A percentile compares a stretch with the other conserved stretches of the same genome.
These are phyloP conservation scores for Ptychadena robeensis DNA, from an alignment of 2,797 vertebrate genomes.

Conservation along the genomic window DNA sequence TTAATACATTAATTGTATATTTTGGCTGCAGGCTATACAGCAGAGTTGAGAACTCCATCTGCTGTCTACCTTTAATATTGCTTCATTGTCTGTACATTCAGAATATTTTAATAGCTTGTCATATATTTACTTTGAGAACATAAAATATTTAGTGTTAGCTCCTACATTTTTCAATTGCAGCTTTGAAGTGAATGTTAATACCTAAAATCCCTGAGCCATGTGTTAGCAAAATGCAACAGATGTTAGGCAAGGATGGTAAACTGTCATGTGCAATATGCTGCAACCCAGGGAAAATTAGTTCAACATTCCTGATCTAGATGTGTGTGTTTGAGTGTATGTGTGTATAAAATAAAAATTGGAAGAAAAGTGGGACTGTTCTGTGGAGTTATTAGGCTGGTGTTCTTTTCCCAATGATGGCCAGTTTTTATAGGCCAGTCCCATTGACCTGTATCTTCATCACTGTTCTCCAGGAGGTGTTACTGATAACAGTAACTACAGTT, in stretches of 20 bases:
- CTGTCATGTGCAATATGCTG: constrained; percentile 12
- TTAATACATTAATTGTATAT: not conserved
- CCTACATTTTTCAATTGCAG: constrained; percentile 7
- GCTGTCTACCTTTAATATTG: constrained; percentile 48
- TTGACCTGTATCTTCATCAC: too few relatives aligned
- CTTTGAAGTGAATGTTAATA: constrained; percentile 22
- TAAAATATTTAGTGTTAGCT: constrained; percentile 28
- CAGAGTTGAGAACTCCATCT: constrained; percentile 40
- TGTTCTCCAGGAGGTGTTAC: too few relatives aligned
- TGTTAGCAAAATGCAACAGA: constrained; percentile 27
- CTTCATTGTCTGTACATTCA: not conserved
- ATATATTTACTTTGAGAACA: not conserved
- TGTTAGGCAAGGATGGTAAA: constrained; percentile 13
- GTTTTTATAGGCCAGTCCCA: too few relatives aligned
- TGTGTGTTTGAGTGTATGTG: too few relatives aligned
- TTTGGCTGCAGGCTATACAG: not conserved
- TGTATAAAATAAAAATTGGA: constrained; percentile 5
- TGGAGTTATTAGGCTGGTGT: too few relatives aligned
- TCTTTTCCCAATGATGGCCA: too few relatives aligned
- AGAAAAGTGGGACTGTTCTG: too few relatives aligned
- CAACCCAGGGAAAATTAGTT: constrained; percentile 15
- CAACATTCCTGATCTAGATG: too few relatives aligned
- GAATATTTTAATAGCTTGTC: not conserved
- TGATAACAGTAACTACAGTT: too few relatives aligned
- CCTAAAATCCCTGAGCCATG: constrained; percentile 21